Conservation (phyloP, 2,888 invertebrate genomes). For the Rugalucina vietnamica region DNA sequence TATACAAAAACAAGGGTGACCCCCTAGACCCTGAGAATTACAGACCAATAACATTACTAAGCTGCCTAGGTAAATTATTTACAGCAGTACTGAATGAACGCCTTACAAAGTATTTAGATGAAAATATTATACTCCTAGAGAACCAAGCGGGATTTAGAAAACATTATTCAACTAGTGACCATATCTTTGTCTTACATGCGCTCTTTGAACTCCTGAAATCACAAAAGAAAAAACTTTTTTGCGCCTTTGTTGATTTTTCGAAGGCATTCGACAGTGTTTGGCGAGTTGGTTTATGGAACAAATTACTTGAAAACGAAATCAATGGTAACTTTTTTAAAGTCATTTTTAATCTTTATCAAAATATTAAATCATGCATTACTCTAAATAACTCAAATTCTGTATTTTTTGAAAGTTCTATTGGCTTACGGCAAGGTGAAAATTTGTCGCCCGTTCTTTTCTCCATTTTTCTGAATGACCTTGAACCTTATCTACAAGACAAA, state of each 20-base stretch:
- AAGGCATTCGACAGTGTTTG: not conserved
- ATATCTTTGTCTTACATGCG: no score
- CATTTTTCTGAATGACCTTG: not conserved
- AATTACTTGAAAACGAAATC: not conserved
- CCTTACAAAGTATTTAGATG: no score
- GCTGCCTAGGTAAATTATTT: no score
- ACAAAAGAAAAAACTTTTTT: not conserved
- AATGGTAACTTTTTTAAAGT: conserved; percentile 12
- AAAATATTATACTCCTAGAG: no score
- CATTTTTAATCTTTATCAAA: conserved; percentile 13
- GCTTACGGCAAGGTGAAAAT: conserved; percentile 9
- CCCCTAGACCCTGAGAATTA: no score
- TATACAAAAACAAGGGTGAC: no score
- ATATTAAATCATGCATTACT: conserved; percentile 10
- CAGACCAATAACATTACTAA: no score
- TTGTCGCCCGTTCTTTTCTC: conserved; percentile 5
- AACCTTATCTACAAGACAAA: not conserved
- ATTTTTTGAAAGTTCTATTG: not conserved
- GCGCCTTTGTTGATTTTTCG: conserved; percentile 13
- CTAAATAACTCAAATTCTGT: not conserved
- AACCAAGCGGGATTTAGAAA: no score
- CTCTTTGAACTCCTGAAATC: no score
- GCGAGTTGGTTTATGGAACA: conserved; percentile 18
- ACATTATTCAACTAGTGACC: no score
- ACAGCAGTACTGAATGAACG: no score